A percentile compares a stretch with the other conserved stretches of the same genome.
These are phyloP conservation scores for Aegotheles bennettii DNA, from an alignment of 2,113 vertebrate species.

Conservation along the genomic window DNA sequence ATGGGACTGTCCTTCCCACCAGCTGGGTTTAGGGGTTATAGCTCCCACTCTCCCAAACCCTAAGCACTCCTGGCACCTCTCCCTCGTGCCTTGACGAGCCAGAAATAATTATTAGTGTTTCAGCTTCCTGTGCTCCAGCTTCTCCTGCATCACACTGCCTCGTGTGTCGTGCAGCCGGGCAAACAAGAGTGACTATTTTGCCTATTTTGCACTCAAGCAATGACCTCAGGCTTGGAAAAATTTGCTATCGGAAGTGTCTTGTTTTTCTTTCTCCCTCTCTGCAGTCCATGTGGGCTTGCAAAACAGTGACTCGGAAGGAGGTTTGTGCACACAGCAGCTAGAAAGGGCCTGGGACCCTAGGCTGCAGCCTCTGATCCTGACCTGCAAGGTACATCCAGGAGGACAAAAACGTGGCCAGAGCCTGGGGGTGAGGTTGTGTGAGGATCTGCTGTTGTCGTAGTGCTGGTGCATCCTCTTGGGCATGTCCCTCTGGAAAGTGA, in stretches of 20 bases:
- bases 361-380: background rate
- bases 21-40: background rate
- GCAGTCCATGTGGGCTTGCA: background rate
- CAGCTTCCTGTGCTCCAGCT: background rate
- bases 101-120: background rate
- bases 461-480: background rate
- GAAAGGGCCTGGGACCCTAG: background rate
- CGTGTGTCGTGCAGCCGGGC: background rate
- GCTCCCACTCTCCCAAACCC: background rate
- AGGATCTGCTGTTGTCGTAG: background rate
- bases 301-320: background rate
- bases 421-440: background rate
- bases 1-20: background rate
- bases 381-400: background rate
- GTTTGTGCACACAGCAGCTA: background rate
- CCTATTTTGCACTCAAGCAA: background rate
- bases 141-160: background rate
- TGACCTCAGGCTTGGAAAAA: constrained; percentile 40
- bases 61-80: background rate
- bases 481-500: background rate
- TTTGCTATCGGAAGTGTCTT: background rate
- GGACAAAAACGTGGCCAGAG: background rate
- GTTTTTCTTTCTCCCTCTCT: constrained; percentile 16
- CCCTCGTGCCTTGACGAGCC: background rate
- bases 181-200: constrained; percentile 5